A percentile compares a stretch with the other conserved stretches of the same genome.
Conservation (phyloP, 1,140 invertebrate genomes). For the Carposina sasakii region DNA sequence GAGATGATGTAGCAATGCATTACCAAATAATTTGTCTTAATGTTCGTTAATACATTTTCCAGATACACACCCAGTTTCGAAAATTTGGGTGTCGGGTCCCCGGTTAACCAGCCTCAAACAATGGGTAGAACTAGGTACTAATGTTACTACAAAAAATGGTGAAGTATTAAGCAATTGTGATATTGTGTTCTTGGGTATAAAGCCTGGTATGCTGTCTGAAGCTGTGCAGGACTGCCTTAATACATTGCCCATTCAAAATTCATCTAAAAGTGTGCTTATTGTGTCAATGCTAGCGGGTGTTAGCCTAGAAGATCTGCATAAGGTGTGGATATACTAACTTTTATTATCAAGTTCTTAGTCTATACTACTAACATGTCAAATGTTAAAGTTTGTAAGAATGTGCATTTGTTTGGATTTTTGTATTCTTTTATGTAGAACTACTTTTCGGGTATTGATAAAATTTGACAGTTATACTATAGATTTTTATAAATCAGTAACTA, state of each 20-base stretch:
- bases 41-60: no score
- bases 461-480: no score
- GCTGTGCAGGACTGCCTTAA: slow-evolving; percentile 68
- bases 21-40: no score
- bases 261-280: slow-evolving; percentile 75
- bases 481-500: no score
- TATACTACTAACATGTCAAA: no score
- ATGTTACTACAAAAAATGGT: slow-evolving; percentile 76
- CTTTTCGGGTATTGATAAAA: no score
- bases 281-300: slow-evolving; percentile 88
- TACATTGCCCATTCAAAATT: slow-evolving; percentile 32
- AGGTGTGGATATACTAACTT: slow-evolving; percentile 74
- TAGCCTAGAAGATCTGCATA: slow-evolving; percentile 77
- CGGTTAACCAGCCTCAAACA: slow-evolving; percentile 75
- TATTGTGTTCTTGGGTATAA: slow-evolving; percentile 88
- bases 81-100: slow-evolving; percentile 81
- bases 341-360: no score
- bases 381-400: no score
- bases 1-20: no score
- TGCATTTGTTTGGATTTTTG: no score
- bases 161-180: slow-evolving; percentile 78
- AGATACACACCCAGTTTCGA: slow-evolving; percentile 74
- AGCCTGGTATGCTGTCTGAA: slow-evolving; percentile 83
- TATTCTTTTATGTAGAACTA: no score
- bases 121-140: slow-evolving; percentile 77